Evolutionary conservation across 2,888 invertebrate species (phyloP), one percentile per base, ranked within the genome.

Genomic region (Phrixothrix hirtus): DNA sequence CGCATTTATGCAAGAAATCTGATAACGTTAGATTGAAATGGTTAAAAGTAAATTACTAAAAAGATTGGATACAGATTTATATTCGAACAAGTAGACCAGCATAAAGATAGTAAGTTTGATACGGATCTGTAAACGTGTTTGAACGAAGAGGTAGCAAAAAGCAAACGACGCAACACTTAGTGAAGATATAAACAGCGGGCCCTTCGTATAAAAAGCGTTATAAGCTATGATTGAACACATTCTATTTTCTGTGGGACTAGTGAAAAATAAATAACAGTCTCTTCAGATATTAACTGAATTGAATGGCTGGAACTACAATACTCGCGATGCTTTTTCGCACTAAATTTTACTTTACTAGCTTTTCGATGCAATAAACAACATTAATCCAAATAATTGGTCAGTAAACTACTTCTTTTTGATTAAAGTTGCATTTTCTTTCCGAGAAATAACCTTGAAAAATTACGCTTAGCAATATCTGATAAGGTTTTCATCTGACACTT

Each of bases 171-270:
- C 55, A 55, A 55, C 55, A 55, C 55, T 50, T 55, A 50, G 49
- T 46, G 46, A 55, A 55, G 55, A 55, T 50, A 55, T 55, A 55
- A 53, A 55, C 46, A 55, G 46, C 50, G 50, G 46, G 37, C 46
- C 55, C 47, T 50, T 27, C 37, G 46, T 55, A 55, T 55, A 55
- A 55, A 55, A 46, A 50, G 42, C 55, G 49, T 50, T 55, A 45
- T 46, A 50, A 42, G 50, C 50, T 55, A 55, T 55, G 55, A 55
- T 55, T 55, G 55, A 55, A 55, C 55, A 46, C 55, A 55, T 55
- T 55, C 55, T 55, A 55, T 55, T 42, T 42, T 42, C 32, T 46
- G 49, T 38, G 38, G 43, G 34, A 42, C 55, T 55, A 50, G 55
- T 55, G 46, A 55, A 55, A 55, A 55, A 55, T 55, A 55, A 50